Conservation (phyloP, 2,113 vertebrate species). For the Microtus ochrogaster region DNA sequence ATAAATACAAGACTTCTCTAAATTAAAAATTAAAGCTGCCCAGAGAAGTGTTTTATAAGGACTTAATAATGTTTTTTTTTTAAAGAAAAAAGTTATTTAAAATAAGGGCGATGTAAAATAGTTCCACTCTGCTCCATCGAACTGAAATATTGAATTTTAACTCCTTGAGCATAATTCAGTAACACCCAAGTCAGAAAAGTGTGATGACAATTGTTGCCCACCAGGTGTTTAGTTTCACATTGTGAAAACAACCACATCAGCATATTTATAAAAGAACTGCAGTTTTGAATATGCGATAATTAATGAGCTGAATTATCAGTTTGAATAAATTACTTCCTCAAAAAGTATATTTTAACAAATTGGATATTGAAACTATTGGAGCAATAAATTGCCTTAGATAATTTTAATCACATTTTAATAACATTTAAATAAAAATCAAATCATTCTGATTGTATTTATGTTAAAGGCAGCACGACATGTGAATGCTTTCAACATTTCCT, state of each 20-base stretch:
- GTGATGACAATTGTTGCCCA: background rate
- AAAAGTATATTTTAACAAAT: constrained; percentile 62
- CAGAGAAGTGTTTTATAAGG: background rate
- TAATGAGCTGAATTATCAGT: constrained; percentile 50
- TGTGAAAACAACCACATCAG: background rate
- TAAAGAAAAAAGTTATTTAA: background rate
- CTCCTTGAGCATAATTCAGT: background rate
- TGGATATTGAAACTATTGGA: constrained; percentile 58
- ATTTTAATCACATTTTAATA: constrained; percentile 75
- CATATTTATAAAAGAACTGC: constrained; percentile 40
- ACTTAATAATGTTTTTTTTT: background rate
- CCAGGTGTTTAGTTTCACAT: background rate
- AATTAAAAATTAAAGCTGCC: background rate
- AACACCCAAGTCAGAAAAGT: background rate
- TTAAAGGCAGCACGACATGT: constrained; percentile 51
- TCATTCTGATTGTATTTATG: constrained; percentile 61
- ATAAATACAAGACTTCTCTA: background rate
- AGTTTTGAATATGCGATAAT: constrained; percentile 52
- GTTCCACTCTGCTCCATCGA: background rate
- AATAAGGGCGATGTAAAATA: background rate
- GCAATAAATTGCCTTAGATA: constrained; percentile 75
- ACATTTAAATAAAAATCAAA: constrained; percentile 75
- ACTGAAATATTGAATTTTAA: background rate
- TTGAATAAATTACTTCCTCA: constrained; percentile 74
- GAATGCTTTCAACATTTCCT: constrained; percentile 21